phyloP scores from a whole-genome alignment of 2,888 invertebrate genomes.

The Nephrotoma guestfalica region DNA sequence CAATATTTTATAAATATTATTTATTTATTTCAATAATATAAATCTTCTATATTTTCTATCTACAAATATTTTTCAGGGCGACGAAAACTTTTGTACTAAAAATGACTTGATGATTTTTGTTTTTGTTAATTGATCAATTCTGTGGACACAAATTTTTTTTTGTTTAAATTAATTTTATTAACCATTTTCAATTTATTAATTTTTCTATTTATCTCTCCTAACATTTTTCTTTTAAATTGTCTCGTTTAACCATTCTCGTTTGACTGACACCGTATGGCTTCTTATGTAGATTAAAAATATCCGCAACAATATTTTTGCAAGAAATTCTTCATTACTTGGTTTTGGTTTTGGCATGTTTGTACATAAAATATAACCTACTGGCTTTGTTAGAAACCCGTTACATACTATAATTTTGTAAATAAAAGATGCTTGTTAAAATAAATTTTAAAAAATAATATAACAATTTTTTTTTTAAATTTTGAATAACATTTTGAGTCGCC shows the following conservation, averaged over 20 bases:
- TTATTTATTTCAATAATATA: not conserved
- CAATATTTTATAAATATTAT: not conserved
- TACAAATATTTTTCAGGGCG: conserved; percentile 44
- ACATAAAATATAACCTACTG: not conserved
- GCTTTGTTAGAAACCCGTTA: not conserved
- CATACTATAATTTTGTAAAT: not conserved
- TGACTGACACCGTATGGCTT: conserved; percentile 9
- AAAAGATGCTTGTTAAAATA: not conserved
- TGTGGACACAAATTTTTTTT: conserved; percentile 5
- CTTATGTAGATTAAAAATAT: conserved; percentile 1
- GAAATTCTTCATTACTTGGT: not conserved
- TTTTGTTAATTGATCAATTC: conserved; percentile 9
- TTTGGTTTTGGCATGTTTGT: not conserved
- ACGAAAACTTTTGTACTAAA: conserved; percentile 43
- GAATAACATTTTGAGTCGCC: not conserved
- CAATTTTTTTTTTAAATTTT: not conserved
- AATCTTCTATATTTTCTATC: conserved; percentile 21
- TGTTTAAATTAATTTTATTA: not conserved
- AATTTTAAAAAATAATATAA: not conserved
- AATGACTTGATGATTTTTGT: conserved; percentile 33
- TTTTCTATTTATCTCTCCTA: conserved; percentile 4
- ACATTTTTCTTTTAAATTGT: not conserved
- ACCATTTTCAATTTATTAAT: conserved; percentile 1
- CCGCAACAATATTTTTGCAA: not conserved
- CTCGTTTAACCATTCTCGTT: not conserved